phyloP scores from a whole-genome alignment of 1,140 invertebrate species.

The Eriosoma lanigerum region DNA sequence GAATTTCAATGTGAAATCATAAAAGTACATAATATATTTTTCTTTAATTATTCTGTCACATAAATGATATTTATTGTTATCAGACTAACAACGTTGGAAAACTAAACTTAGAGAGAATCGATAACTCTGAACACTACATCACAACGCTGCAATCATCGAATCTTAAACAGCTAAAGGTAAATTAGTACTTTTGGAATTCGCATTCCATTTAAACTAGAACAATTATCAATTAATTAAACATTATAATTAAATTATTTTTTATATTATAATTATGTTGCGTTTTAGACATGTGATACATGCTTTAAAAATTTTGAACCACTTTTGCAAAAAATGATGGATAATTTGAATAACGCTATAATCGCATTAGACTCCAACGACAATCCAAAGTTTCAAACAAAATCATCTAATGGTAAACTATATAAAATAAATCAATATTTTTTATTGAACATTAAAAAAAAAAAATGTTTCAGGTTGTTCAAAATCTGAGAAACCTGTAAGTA shows the following conservation, averaged over 20 bases:
- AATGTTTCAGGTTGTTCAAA: neutral
- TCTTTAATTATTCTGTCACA: neutral
- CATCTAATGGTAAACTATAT: neutral
- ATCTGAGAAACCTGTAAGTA: conserved; percentile 11
- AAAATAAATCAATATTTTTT: neutral
- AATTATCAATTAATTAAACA: too few species aligned
- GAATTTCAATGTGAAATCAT: conserved; percentile 28
- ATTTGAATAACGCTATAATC: neutral
- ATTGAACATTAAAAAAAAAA: too few species aligned
- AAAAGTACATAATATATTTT: neutral
- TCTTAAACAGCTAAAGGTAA: conserved; percentile 4
- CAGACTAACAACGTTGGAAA: conserved; percentile 26
- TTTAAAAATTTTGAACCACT: conserved; percentile 33
- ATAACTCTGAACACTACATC: neutral
- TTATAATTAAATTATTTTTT: too few species aligned
- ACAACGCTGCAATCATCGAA: neutral
- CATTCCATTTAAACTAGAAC: too few species aligned
- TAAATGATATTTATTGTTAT: neutral
- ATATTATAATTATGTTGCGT: neutral
- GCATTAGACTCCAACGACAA: neutral
- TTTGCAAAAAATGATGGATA: conserved; percentile 12
- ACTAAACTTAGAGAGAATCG: conserved; percentile 23
- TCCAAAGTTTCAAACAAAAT: neutral
- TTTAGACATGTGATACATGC: conserved; percentile 44
- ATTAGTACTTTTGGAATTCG: neutral